Evolutionary conservation across 1,140 invertebrate species (phyloP).

Genomic region (Nasonia longicornis): DNA sequence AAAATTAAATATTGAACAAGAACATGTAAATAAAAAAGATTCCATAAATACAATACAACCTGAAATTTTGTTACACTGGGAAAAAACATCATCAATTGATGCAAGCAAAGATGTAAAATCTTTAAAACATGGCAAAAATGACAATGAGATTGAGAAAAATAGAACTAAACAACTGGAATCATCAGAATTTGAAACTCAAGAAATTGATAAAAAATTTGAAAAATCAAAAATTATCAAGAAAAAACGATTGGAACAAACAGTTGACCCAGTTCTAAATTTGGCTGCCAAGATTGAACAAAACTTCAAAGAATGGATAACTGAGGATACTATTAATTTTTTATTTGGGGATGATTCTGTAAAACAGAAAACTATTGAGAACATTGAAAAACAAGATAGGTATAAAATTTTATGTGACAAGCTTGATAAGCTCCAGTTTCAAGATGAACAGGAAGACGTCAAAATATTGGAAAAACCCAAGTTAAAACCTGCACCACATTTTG

Average conservation of each 20-base stretch:
- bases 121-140: background rate
- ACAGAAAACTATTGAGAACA: conserved; percentile 57
- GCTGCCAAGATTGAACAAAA: conserved; percentile 58
- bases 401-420: conserved; percentile 61
- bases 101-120: background rate
- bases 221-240: conserved; percentile 36
- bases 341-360: conserved; percentile 58
- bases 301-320: conserved; percentile 66
- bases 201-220: background rate
- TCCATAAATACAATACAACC: background rate
- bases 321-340: conserved; percentile 62
- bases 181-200: conserved; percentile 7
- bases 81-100: background rate
- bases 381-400: conserved; percentile 58
- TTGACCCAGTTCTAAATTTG: conserved; percentile 36
- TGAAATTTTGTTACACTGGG: background rate
- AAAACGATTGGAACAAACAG: conserved; percentile 38
- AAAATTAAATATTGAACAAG: background rate
- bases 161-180: conserved; percentile 11
- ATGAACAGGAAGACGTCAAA: conserved; percentile 53
- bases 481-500: conserved; percentile 65
- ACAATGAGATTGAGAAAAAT: background rate
- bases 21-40: background rate
- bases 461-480: conserved; percentile 49
- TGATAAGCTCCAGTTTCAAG: conserved; percentile 56